Percentiles rank a stretch among this genome's conserved stretches.
Conservation (phyloP, 2,888 invertebrate genomes). For the Maniola hyperantus region DNA sequence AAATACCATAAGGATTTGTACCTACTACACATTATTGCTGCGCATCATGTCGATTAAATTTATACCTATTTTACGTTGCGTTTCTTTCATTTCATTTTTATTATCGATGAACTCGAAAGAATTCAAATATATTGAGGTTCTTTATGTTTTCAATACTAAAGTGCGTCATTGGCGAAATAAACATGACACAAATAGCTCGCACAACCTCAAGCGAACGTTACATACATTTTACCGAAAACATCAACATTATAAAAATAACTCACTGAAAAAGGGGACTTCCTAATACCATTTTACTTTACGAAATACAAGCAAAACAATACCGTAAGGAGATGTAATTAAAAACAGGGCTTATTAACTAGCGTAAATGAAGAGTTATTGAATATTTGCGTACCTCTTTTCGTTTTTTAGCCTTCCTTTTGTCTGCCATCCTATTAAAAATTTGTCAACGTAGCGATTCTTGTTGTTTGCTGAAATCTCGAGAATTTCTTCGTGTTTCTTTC, state of each 20-base stretch:
- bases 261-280: conserved; percentile 10
- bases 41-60: conserved; percentile 24
- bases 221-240: conserved; percentile 5
- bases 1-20: conserved; percentile 35
- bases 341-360: background rate
- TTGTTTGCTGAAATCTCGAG: conserved; percentile 37
- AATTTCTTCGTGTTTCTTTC: conserved; percentile 26
- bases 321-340: conserved; percentile 30
- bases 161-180: conserved; percentile 18
- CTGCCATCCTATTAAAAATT: conserved; percentile 70
- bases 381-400: conserved; percentile 70
- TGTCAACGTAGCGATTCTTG: conserved; percentile 58
- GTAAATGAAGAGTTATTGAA: background rate
- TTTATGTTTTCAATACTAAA: conserved; percentile 11
- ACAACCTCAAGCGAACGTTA: background rate
- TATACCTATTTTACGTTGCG: background rate
- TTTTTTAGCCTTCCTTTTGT: conserved; percentile 77
- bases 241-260: conserved; percentile 15
- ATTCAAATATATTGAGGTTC: conserved; percentile 1
- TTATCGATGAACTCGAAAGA: background rate
- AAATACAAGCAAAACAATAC: conserved; percentile 20
- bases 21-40: conserved; percentile 23
- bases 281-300: background rate
- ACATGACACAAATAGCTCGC: conserved; percentile 16
- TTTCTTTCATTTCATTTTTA: background rate